Evolutionary conservation across 1,140 invertebrate species (phyloP).

Genomic region (Caerostris extrusa): DNA sequence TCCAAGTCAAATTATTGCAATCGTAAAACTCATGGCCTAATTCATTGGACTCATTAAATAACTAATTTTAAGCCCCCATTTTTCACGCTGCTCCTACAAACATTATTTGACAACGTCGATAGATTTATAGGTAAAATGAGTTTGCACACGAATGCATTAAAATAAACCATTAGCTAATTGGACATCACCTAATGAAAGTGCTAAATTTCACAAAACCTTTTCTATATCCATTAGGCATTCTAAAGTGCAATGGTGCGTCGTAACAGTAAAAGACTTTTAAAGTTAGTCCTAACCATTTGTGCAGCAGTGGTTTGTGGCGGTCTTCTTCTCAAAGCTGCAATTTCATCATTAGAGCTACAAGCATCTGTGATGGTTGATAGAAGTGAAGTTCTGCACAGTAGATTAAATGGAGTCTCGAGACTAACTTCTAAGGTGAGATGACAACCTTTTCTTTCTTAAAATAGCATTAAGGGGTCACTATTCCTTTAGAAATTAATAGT

Average conservation of each 20-base stretch:
- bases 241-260: slow-evolving; percentile 48
- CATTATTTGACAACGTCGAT: slow-evolving; percentile 21
- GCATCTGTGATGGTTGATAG: slow-evolving; percentile 46
- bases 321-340: slow-evolving; percentile 53
- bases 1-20: slow-evolving; percentile 31
- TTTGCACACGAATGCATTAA: slow-evolving; percentile 31
- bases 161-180: slow-evolving; percentile 35
- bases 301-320: slow-evolving; percentile 56
- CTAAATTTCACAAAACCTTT: slow-evolving; percentile 7
- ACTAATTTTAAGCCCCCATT: slow-evolving; percentile 33
- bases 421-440: slow-evolving; percentile 16
- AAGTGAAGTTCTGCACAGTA: background rate
- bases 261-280: slow-evolving; percentile 60
- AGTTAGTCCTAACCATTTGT: slow-evolving; percentile 50
- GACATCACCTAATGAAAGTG: slow-evolving; percentile 52
- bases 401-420: background rate
- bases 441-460: background rate
- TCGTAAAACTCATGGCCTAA: slow-evolving; percentile 31
- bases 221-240: background rate
- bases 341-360: slow-evolving; percentile 56
- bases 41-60: slow-evolving; percentile 23
- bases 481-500: background rate
- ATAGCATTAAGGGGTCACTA: background rate
- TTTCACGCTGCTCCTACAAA: slow-evolving; percentile 2
- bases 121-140: slow-evolving; percentile 30